Conservation (phyloP, 2,888 invertebrate species). For the Ichneumon xanthorius region DNA sequence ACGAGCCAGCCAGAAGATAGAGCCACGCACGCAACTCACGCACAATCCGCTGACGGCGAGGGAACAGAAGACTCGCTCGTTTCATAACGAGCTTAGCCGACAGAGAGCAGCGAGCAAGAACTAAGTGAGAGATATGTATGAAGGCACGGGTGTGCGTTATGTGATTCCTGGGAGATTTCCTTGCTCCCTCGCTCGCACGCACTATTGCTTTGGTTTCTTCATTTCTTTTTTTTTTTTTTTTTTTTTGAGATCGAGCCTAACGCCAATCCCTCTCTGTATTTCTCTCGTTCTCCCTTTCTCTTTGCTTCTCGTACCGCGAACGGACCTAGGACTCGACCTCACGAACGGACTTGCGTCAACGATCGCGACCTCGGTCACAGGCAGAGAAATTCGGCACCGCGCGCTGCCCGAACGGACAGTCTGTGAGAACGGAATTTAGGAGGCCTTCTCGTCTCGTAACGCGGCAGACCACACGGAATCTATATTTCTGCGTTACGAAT, state of each 20-base stretch:
- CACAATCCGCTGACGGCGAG: slow-evolving; percentile 47
- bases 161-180: slow-evolving; percentile 6
- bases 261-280: slow-evolving; percentile 55
- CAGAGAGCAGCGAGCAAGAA: slow-evolving; percentile 23
- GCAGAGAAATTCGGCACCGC: slow-evolving; percentile 51
- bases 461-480: slow-evolving; percentile 5
- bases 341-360: slow-evolving; percentile 64
- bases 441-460: neutral
- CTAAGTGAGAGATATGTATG: slow-evolving; percentile 23
- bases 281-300: slow-evolving; percentile 58
- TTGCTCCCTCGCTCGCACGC: slow-evolving; percentile 14
- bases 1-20: slow-evolving; percentile 78
- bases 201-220: slow-evolving; percentile 6
- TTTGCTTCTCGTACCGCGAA: slow-evolving; percentile 53
- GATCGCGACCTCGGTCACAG: slow-evolving; percentile 64
- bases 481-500: neutral
- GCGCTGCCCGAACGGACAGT: slow-evolving; percentile 25
- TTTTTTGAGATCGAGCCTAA: slow-evolving; percentile 41
- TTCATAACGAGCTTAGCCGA: slow-evolving; percentile 53
- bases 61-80: slow-evolving; percentile 47
- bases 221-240: slow-evolving; percentile 17
- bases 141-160: neutral
- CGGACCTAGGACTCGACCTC: slow-evolving; percentile 58
- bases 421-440: slow-evolving; percentile 63
- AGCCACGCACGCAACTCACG: slow-evolving; percentile 76